These are phyloP conservation scores for Deilephila porcellus DNA, from an alignment of 2,888 invertebrate species.

Conservation along the genomic window DNA sequence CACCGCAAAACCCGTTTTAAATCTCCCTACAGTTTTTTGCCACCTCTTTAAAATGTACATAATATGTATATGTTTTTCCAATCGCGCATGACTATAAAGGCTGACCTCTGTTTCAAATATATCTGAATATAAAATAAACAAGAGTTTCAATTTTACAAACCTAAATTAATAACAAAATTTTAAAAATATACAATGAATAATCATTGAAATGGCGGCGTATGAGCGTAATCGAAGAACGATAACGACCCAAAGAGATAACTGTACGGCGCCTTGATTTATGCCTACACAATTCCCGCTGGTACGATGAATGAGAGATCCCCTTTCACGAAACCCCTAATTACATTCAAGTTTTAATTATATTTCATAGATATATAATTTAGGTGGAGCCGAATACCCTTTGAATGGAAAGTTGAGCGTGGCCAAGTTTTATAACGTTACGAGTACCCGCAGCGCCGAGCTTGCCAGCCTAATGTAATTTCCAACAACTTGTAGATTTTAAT, in stretches of 20 bases:
- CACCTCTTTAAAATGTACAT: too few relatives aligned
- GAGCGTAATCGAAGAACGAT: background rate
- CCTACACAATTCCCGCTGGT: background rate
- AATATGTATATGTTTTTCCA: too few relatives aligned
- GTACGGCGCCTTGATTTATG: background rate
- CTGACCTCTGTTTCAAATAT: too few relatives aligned
- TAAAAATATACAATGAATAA: background rate
- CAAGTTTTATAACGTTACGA: constrained; percentile 58
- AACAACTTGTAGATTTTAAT: constrained; percentile 8
- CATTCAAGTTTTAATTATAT: constrained; percentile 53
- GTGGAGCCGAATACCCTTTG: constrained; percentile 48
- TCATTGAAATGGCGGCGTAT: background rate
- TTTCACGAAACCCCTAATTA: constrained; percentile 42
- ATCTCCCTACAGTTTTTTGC: too few relatives aligned
- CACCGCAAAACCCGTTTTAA: too few relatives aligned
- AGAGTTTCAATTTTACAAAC: too few relatives aligned
- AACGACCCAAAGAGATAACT: background rate
- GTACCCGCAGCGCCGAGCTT: constrained; percentile 34
- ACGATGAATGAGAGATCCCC: constrained; percentile 11
- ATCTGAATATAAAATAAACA: too few relatives aligned
- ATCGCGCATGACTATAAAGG: too few relatives aligned
- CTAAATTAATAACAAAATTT: too few relatives aligned
- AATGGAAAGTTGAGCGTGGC: constrained; percentile 57
- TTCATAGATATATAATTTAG: constrained; percentile 31
- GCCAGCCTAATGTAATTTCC: constrained; percentile 8